Evolutionary conservation across 2,888 invertebrate species (phyloP).

Genomic region (Odontocolon sp.): DNA sequence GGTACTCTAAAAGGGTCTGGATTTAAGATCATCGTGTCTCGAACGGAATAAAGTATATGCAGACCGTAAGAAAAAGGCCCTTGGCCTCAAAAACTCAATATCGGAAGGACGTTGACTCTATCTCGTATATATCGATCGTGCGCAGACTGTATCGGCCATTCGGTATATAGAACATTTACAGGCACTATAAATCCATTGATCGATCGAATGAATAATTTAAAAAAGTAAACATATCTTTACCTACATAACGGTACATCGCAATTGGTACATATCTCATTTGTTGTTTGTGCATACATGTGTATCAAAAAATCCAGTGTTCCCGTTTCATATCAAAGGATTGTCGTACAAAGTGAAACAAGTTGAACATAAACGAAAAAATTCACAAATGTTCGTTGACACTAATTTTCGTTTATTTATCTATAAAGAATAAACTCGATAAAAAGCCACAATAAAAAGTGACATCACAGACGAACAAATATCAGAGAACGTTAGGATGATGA

Average conservation of each 20-base stretch:
- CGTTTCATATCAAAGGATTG: constrained; percentile 19
- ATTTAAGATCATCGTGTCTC: too few relatives aligned
- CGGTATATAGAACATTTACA: neutral
- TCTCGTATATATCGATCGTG: constrained; percentile 44
- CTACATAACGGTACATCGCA: constrained; percentile 13
- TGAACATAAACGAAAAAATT: neutral
- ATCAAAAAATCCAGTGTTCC: constrained; percentile 26
- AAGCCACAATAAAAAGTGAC: too few relatives aligned
- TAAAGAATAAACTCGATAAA: too few relatives aligned
- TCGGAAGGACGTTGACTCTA: constrained; percentile 26
- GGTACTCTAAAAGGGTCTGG: too few relatives aligned
- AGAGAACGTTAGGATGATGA: neutral
- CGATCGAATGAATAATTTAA: neutral
- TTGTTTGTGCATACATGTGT: neutral
- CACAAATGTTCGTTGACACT: neutral
- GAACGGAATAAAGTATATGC: neutral
- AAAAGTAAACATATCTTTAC: constrained; percentile 12
- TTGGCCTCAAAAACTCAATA: constrained; percentile 22
- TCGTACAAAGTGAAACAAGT: neutral
- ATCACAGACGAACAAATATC: neutral
- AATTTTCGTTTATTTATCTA: neutral
- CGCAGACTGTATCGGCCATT: neutral
- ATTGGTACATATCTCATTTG: neutral
- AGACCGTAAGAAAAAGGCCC: constrained; percentile 1
- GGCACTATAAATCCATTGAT: neutral